phyloP scores from a whole-genome alignment of 2,113 vertebrate genomes.

The Grantiella picta region DNA sequence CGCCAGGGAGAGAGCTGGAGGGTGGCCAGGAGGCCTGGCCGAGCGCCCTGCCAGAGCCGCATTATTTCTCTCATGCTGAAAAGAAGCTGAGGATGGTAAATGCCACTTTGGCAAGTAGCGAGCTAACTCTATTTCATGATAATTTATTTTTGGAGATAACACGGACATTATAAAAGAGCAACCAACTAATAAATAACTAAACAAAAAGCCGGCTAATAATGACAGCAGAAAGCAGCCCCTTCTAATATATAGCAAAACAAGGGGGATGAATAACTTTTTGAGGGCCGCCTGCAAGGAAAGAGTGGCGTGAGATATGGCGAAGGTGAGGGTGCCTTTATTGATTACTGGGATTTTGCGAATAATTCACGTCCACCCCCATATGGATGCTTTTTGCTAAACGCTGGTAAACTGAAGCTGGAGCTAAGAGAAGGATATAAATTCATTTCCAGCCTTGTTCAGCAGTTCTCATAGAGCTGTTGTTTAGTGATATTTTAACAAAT shows the following conservation, averaged over 20 bases:
- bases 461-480: not conserved
- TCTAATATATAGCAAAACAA: constrained; percentile 27
- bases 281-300: accelerated
- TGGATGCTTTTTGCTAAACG: not conserved
- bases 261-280: constrained; percentile 35
- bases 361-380: not conserved
- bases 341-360: not conserved
- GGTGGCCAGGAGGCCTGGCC: constrained; percentile 75
- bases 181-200: constrained; percentile 66
- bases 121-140: constrained; percentile 71
- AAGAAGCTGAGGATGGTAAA: constrained; percentile 72
- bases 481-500: constrained; percentile 30
- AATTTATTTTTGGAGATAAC: constrained; percentile 73
- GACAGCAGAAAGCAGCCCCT: constrained; percentile 44
- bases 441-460: not conserved
- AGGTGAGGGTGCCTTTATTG: not conserved
- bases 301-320: not conserved
- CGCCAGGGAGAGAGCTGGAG: constrained; percentile 64
- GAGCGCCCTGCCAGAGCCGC: constrained; percentile 61
- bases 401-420: not conserved
- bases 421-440: not conserved
- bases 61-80: constrained; percentile 71
- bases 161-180: constrained; percentile 64
- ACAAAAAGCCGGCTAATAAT: constrained; percentile 45
- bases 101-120: constrained; percentile 70